Evolutionary conservation across 1,140 invertebrate genomes (phyloP), one percentile per base, ranked within the genome.

Genomic region (Dendroctonus valens): DNA sequence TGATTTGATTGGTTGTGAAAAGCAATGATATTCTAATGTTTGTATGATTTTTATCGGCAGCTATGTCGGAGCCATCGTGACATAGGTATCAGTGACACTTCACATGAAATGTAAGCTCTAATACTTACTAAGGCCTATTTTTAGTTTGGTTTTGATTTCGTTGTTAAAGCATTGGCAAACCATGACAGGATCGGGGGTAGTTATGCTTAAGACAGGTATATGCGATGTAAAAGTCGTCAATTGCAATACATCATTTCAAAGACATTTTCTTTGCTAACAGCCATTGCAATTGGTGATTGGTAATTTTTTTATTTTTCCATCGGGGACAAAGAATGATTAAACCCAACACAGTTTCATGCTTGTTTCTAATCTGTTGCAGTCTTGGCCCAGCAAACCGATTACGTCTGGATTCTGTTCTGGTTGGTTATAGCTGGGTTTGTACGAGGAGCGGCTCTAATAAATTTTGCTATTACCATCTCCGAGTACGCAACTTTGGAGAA

Each of bases 401-500:
- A 84, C 81, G 81, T 83, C 3, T 81, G 81, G 12, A 78, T 90
- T 3, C 83, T 91, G 81, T 72, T 86, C 41, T 86, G 85, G 83
- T 75, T 89, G 54, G 84, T 85, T 0, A 85, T 89, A 58, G 87
- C 85, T 71, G 89, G 89, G 44, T 90, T 91, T 79, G 84, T 89
- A 73, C 80, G 89, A 41, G 89, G 89, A 59, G 85, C 86, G 71
- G 87, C 87, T 6, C 77, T 91, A 15, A 88, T 89, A 55, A 90
- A 90, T 77, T 86, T 89, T 69, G 89, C 87, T 7, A 83, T 91
- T 0, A 88, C 86, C 14, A 86, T 91, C 64, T 88, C 89, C 0
- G 89, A 91, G 75, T 87, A 87, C 73, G 88, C 87, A 52, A 84
- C 86, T 0, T 74, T 89, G 64, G 87, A 90, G 70, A 89, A 88